Conservation (phyloP, 1,140 invertebrate species). For the Pachypeltis micranthus region DNA sequence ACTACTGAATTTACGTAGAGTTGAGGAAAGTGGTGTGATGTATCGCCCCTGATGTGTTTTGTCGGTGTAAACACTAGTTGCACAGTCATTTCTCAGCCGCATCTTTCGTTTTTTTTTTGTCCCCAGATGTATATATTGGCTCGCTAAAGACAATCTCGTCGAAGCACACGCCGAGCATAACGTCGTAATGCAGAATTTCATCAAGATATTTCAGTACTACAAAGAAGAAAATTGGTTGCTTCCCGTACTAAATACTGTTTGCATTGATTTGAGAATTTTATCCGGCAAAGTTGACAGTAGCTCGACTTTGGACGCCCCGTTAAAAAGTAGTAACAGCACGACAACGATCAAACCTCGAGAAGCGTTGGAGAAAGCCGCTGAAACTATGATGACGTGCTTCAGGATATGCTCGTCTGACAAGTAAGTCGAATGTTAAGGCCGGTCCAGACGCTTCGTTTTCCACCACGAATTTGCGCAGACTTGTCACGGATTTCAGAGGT, state of each 20-base stretch:
- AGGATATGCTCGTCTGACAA: slow-evolving; percentile 92
- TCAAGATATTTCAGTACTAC: slow-evolving; percentile 70
- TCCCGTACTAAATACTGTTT: slow-evolving; percentile 78
- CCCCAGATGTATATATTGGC: slow-evolving; percentile 47
- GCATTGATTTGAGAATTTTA: slow-evolving; percentile 74
- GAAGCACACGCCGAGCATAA: slow-evolving; percentile 71
- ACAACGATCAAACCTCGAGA: slow-evolving; percentile 47
- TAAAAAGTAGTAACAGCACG: slow-evolving; percentile 23
- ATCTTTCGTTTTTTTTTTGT: slow-evolving; percentile 37
- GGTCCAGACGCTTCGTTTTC: no score
- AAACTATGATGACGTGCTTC: slow-evolving; percentile 87
- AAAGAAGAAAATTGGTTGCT: slow-evolving; percentile 96
- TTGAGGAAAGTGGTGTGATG: no score
- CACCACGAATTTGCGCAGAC: no score
- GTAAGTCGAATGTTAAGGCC: no score
- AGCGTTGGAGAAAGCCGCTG: slow-evolving; percentile 85
- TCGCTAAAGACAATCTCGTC: slow-evolving; percentile 52
- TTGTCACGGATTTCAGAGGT: no score
- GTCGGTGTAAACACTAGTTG: neutral
- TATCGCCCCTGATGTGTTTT: no score
- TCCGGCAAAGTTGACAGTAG: slow-evolving; percentile 63
- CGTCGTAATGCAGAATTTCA: slow-evolving; percentile 61
- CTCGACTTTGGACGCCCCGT: slow-evolving; percentile 28
- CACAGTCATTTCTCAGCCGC: no score
- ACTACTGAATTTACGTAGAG: neutral